These are phyloP conservation scores for Papio anubis DNA, from an alignment of 2,113 vertebrate species.

Conservation along the genomic window DNA sequence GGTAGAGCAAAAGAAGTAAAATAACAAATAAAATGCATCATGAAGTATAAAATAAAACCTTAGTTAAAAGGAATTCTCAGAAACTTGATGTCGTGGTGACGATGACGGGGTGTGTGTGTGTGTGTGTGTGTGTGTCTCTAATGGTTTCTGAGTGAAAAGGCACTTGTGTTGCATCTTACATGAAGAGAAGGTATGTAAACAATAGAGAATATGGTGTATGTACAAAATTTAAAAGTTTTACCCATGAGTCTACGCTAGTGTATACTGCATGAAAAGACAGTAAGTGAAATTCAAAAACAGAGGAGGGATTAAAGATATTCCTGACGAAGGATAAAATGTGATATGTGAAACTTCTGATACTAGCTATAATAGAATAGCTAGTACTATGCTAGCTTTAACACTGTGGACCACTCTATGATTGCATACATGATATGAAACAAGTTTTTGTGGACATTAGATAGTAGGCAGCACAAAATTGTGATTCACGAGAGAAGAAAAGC, in stretches of 20 bases:
- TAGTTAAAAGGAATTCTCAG: neutral
- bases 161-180: neutral
- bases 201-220: neutral
- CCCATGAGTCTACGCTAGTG: neutral
- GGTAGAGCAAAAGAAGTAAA: neutral
- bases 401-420: neutral
- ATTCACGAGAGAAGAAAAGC: neutral
- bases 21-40: neutral
- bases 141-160: neutral
- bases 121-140: neutral
- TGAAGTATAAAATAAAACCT: neutral
- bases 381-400: neutral
- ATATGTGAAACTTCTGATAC: neutral
- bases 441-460: neutral
- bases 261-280: neutral
- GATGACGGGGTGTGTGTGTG: accelerated
- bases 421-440: neutral
- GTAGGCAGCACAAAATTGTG: neutral
- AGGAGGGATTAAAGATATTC: neutral
- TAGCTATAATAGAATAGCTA: neutral
- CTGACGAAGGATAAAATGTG: neutral
- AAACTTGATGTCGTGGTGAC: neutral
- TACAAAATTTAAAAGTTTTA: neutral
- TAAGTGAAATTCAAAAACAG: neutral
- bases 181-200: neutral